A percentile compares a stretch with the other conserved stretches of the same genome.
These are phyloP conservation scores for Anas georgica DNA, from an alignment of 2,797 vertebrate species.

Conservation along the genomic window DNA sequence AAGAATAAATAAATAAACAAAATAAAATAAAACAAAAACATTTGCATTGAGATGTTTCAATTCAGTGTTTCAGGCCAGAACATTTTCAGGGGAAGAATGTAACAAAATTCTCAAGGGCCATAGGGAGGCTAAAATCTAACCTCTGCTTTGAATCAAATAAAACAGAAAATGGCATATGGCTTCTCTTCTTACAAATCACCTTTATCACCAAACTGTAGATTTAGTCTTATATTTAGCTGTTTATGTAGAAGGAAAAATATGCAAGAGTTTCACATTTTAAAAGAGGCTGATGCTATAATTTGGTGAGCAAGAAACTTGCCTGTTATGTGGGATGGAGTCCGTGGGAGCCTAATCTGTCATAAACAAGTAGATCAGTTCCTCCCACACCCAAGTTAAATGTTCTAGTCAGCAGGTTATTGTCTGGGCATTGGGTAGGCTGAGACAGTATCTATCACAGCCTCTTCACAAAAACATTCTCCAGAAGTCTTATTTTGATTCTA, in stretches of 20 bases:
- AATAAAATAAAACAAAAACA: not conserved
- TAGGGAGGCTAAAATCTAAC: not conserved
- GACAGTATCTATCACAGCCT: not conserved
- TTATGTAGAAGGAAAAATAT: not conserved
- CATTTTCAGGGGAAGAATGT: not conserved
- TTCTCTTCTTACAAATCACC: not conserved
- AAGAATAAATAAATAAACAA: not conserved
- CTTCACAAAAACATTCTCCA: not conserved
- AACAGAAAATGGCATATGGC: not conserved
- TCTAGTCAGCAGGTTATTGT: conserved; percentile 18
- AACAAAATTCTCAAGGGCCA: not conserved
- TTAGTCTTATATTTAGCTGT: not conserved
- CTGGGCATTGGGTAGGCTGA: not conserved
- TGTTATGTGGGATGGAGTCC: not conserved
- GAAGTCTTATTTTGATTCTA: not conserved
- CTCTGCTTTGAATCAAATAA: not conserved
- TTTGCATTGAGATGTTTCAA: not conserved
- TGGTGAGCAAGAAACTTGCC: not conserved
- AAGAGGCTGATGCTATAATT: not conserved
- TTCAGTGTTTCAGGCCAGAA: not conserved
- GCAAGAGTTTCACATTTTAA: conserved; percentile 14
- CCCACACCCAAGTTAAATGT: not conserved
- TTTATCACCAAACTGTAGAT: not conserved
- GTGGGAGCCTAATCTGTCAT: conserved; percentile 27
- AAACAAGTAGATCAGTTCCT: conserved; percentile 23